Conservation (phyloP, 2,888 invertebrate species). For the Holacanthella duospinosa region DNA sequence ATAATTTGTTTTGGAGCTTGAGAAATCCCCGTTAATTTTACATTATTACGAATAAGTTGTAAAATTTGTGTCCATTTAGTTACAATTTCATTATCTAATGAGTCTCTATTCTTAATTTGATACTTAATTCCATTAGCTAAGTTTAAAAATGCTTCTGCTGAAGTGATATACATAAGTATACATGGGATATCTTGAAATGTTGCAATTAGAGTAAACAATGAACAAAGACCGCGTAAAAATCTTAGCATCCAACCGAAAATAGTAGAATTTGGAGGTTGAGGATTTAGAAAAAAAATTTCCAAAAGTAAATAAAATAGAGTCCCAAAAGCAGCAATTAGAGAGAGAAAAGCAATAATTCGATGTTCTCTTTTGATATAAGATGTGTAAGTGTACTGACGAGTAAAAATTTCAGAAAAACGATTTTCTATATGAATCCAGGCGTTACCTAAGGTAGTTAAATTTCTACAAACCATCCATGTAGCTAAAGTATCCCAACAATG, state of each 20-base stretch:
- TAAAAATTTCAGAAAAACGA: background rate
- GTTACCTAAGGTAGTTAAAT: background rate
- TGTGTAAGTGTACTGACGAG: background rate
- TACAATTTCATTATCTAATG: background rate
- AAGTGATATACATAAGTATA: background rate
- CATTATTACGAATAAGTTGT: background rate
- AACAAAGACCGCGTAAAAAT: background rate
- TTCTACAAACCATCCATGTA: background rate
- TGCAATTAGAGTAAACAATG: background rate
- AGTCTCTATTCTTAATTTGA: background rate
- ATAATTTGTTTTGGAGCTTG: conserved; percentile 6
- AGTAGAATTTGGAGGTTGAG: no score
- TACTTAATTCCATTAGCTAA: background rate
- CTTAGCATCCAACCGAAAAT: background rate
- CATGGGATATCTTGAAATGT: background rate
- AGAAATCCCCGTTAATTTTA: background rate
- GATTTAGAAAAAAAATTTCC: no score
- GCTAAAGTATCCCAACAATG: background rate
- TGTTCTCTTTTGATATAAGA: background rate
- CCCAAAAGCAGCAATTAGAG: background rate
- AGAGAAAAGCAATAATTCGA: background rate
- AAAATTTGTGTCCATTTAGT: background rate
- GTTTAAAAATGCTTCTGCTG: background rate
- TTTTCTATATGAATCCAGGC: background rate
- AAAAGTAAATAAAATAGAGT: background rate